Evolutionary conservation across 2,113 vertebrate genomes (phyloP), one percentile per base, ranked within the genome.

Genomic region (Antechinus stuartii): DNA sequence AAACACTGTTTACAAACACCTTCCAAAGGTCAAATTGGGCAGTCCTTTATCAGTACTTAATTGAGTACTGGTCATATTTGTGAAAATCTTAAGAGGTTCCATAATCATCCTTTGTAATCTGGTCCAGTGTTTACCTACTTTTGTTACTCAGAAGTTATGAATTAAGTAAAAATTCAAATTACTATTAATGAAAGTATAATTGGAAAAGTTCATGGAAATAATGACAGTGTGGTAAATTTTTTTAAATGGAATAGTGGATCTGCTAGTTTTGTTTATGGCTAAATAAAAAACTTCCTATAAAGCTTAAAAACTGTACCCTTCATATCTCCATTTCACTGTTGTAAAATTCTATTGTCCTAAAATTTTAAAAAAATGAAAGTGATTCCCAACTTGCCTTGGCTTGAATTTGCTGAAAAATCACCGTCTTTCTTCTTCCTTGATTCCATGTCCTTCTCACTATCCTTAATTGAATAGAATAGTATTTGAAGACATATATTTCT

Each of bases 101-200:
- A 96, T 26, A 23, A 91, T 55, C 91, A 84, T 14, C 30, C 84
- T 96, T 93, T 91, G 91, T 93, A 96, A 94, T 89, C 54, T 53
- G 90, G 56, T 93, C 96, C 95, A 68, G 54, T 96, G 57, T 93
- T 93, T 93, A 95, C 90, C 96, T 96, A 93, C 92, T 24, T 52
- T 95, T 56, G 54, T 93, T 97, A 95, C 96, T 94, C 93, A 90
- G 91, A 97, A 84, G n/a, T 84, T 84, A 23, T 42, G 22, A 68
- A 92, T 54, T 76, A 96, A 96, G 50, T 93, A 94, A 24, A 95
- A 94, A 96, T 96, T 96, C 68, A 96, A 95, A 93, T 94, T 92
- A 90, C 27, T 61, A 94, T 97, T 96, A 94, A 93, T 53, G 57
- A 94, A n/a, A 56, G 0, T 22, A 68, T 89, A 2, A 96, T 93